Base-by-base conservation (phyloP, 2,113 vertebrate species). In the Tupaia tana region DNA sequence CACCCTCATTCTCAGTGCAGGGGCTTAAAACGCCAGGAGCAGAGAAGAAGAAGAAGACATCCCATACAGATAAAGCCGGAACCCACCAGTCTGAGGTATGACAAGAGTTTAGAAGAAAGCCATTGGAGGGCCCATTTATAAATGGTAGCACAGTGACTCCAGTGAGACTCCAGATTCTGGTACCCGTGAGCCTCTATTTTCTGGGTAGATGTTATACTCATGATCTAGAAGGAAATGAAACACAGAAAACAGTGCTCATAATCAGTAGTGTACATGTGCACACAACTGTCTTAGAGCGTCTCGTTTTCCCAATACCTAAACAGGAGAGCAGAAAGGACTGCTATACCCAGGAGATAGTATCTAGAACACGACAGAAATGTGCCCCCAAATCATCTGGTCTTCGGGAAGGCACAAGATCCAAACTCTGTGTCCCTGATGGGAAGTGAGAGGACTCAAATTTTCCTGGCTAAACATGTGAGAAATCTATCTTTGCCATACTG, bases 391-490 rank as follows among this genome's bases (percentile, higher is more conserved):
- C 29, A 31, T 29, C 1, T 63, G 34, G 15, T 43, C 67, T 58
- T 34, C 25, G 22, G 54, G 58, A 78, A 58, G 34, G 56, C 77
- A 89, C 77, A 18, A 52, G 67, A 81, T 69, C 69, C 43, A 64
- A 18, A 88, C 6, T 19, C 66, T 69, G 1, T 43, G 52, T 58
- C 63, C 66, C 25, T 67, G 15, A 63, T 25, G 6, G 58, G n/a
- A 96, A 93, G 89, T n/a, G 27, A 93, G 15, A 88, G 16, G n/a
- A 77, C 3, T 11, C 64, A 88, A 10, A 43, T 74, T 83, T 92
- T 89, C 85, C 59, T 79, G 61, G 58, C 43, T 95, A 84, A 61
- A 66, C 12, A 16, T 59, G 16, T 90, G 54, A 86, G 95, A 97
- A 90, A 14, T 56, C 69, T 0, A 67, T 52, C 29, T 83, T 83